A percentile compares a stretch with the other conserved stretches of the same genome.
These are phyloP conservation scores for Rhinella marina DNA, from an alignment of 2,797 vertebrate genomes.

Conservation along the genomic window DNA sequence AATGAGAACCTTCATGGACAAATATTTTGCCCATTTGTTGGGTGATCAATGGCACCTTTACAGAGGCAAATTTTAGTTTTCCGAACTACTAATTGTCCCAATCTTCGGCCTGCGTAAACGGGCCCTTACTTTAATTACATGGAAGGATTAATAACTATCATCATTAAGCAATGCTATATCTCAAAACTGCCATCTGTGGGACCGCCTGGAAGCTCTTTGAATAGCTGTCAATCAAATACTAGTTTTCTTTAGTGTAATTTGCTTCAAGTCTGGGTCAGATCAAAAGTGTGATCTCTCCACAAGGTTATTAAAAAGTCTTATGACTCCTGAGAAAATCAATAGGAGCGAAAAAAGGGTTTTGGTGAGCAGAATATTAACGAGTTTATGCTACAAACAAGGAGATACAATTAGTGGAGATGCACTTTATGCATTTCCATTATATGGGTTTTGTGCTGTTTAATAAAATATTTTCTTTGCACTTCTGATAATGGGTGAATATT, in stretches of 20 bases:
- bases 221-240: neutral
- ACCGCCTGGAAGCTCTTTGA: neutral
- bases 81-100: too few relatives aligned
- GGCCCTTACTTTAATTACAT: neutral
- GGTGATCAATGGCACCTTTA: too few relatives aligned
- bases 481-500: neutral
- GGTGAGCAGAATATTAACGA: constrained; percentile 3
- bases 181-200: neutral
- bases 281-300: constrained; percentile 1
- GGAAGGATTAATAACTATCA: neutral
- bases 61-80: too few relatives aligned
- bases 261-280: constrained; percentile 11
- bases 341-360: neutral
- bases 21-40: too few relatives aligned
- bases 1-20: too few relatives aligned
- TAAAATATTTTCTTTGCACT: neutral
- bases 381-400: neutral
- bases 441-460: neutral
- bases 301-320: constrained; percentile 25
- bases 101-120: too few relatives aligned
- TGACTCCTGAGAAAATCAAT: constrained; percentile 30
- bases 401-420: neutral
- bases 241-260: constrained; percentile 16
- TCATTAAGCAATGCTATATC: neutral
- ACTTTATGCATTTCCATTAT: neutral